phyloP scores from a whole-genome alignment of 2,888 invertebrate species.

The Ischnus inquisitorius region DNA sequence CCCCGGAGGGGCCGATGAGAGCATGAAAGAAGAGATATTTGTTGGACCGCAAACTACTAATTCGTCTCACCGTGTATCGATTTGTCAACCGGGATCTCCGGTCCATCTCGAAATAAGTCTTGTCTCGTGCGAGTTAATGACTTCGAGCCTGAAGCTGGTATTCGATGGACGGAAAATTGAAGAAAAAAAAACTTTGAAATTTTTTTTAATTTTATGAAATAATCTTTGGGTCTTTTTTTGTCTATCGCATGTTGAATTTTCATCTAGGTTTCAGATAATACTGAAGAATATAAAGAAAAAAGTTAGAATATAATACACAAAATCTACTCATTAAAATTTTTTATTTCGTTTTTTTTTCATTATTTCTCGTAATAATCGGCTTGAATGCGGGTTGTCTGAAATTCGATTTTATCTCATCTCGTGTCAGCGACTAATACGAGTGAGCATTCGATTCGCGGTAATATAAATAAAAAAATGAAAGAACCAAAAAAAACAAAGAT shows the following conservation, averaged over 20 bases:
- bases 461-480: neutral
- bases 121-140: constrained; percentile 32
- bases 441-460: neutral
- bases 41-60: constrained; percentile 82
- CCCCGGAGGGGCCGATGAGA: constrained; percentile 32
- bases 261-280: neutral
- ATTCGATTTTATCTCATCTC: constrained; percentile 37
- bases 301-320: no score
- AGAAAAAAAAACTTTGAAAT: constrained; percentile 1
- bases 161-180: neutral
- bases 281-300: neutral
- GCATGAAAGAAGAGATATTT: constrained; percentile 75
- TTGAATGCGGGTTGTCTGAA: neutral
- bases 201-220: neutral
- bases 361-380: no score
- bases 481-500: constrained; percentile 12
- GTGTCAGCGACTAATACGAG: constrained; percentile 51
- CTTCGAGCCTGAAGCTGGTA: neutral
- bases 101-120: constrained; percentile 29
- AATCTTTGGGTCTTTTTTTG: neutral
- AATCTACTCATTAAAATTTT: neutral
- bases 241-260: neutral
- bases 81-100: constrained; percentile 73
- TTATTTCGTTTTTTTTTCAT: neutral
- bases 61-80: constrained; percentile 81